Percentiles rank a stretch among this genome's conserved stretches.
Evolutionary conservation across 2,888 invertebrate genomes (phyloP).

Genomic region (Heliothis peltigera): DNA sequence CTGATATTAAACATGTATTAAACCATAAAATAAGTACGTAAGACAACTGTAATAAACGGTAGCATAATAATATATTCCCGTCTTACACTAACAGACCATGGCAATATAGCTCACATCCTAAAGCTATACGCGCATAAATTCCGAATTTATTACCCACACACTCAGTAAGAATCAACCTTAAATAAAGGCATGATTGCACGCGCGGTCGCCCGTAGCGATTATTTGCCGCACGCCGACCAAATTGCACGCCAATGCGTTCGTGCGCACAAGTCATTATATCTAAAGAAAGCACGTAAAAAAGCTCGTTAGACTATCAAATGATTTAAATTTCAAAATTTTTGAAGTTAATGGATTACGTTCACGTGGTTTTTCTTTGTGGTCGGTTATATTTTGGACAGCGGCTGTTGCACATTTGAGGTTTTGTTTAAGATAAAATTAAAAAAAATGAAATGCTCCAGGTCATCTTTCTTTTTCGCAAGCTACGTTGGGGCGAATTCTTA

Average conservation of each 20-base stretch:
- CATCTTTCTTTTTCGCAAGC: no score
- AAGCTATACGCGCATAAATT: constrained; percentile 18
- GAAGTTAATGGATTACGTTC: constrained; percentile 40
- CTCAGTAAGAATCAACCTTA: constrained; percentile 68
- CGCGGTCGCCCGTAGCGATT: constrained; percentile 80
- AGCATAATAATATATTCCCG: constrained; percentile 11
- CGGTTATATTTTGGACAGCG: constrained; percentile 1
- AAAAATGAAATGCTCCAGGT: no score
- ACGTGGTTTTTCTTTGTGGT: constrained; percentile 29
- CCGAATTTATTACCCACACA: constrained; percentile 28
- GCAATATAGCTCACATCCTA: constrained; percentile 4
- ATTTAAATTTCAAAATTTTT: constrained; percentile 55
- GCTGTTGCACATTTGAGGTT: not conserved
- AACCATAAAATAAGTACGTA: constrained; percentile 1
- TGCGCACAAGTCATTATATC: constrained; percentile 60
- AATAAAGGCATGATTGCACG: constrained; percentile 76
- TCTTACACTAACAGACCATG: not conserved
- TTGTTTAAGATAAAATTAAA: no score
- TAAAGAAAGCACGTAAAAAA: constrained; percentile 59
- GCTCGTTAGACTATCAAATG: constrained; percentile 59
- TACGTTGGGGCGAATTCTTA: no score
- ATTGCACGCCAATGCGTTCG: constrained; percentile 82
- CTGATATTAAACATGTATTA: not conserved
- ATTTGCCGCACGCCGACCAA: constrained; percentile 85
- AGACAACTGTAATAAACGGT: not conserved